These are phyloP conservation scores for Scaeva pyrastri DNA, from an alignment of 2,888 invertebrate species.

Conservation along the genomic window DNA sequence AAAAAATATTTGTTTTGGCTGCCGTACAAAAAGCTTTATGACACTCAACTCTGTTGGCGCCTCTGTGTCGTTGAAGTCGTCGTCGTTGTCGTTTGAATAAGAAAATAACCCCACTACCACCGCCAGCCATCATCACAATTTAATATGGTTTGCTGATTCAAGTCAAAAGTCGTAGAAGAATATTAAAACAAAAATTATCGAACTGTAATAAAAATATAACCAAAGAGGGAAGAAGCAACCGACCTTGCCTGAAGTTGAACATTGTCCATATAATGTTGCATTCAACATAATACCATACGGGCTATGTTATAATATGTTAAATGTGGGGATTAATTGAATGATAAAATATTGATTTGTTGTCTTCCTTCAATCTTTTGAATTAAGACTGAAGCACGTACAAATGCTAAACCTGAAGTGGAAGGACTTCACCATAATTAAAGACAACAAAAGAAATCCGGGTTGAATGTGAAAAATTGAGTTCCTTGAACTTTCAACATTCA, in stretches of 20 bases:
- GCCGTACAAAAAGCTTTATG: slow-evolving; percentile 41
- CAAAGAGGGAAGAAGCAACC: background rate
- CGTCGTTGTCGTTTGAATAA: slow-evolving; percentile 28
- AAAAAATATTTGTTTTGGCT: slow-evolving; percentile 54
- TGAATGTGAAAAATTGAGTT: slow-evolving; percentile 29
- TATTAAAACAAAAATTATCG: slow-evolving; percentile 43
- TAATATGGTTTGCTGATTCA: background rate
- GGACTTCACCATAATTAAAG: slow-evolving; percentile 10
- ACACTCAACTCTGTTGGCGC: slow-evolving; percentile 51
- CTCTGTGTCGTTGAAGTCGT: slow-evolving; percentile 19
- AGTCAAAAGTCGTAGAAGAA: slow-evolving; percentile 27
- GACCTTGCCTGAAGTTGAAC: background rate
- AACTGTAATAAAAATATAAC: slow-evolving; percentile 28
- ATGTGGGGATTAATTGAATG: background rate
- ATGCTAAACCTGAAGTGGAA: slow-evolving; percentile 1
- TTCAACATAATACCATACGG: background rate
- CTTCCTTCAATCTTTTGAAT: background rate
- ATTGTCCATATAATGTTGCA: background rate
- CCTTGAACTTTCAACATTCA: slow-evolving; percentile 44
- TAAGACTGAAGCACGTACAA: background rate
- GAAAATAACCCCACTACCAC: background rate
- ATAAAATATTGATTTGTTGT: background rate
- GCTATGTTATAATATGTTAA: background rate
- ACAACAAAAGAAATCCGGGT: slow-evolving; percentile 27
- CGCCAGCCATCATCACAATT: background rate